Conservation (phyloP, 2,113 vertebrate species). For the Camelus dromedarius region DNA sequence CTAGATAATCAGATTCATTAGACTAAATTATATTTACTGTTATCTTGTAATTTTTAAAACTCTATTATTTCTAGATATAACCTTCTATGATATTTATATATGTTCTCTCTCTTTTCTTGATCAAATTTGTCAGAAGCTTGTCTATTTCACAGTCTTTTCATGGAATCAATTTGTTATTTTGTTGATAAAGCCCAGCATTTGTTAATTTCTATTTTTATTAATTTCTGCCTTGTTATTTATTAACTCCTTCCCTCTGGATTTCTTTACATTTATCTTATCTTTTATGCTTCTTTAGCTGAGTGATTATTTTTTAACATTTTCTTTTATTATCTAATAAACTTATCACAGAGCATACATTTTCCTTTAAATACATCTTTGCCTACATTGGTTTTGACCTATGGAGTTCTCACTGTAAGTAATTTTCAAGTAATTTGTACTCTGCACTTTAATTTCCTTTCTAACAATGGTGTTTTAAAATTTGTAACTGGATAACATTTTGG, state of each 20-base stretch:
- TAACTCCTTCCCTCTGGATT: background rate
- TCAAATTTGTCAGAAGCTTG: background rate
- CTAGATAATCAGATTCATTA: background rate
- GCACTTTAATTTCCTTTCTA: background rate
- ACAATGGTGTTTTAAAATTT: background rate
- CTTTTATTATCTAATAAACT: slow-evolving; percentile 16
- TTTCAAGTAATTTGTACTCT: background rate
- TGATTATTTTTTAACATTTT: background rate
- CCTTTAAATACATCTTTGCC: background rate
- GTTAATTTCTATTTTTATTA: slow-evolving; percentile 44
- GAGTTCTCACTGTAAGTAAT: background rate
- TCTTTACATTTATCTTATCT: background rate
- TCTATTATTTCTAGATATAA: background rate
- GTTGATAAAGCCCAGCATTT: background rate
- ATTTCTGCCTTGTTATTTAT: background rate
- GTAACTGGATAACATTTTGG: background rate
- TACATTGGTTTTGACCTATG: background rate
- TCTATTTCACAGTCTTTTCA: slow-evolving; percentile 2
- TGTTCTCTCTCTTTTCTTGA: background rate
- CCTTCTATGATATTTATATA: background rate
- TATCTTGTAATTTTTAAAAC: background rate
- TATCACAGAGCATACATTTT: slow-evolving; percentile 14
- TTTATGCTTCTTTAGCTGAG: background rate
- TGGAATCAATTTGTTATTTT: slow-evolving; percentile 3
- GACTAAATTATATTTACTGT: background rate